These are phyloP conservation scores for Antheraea assamensis DNA, from an alignment of 2,888 invertebrate species.

Conservation along the genomic window DNA sequence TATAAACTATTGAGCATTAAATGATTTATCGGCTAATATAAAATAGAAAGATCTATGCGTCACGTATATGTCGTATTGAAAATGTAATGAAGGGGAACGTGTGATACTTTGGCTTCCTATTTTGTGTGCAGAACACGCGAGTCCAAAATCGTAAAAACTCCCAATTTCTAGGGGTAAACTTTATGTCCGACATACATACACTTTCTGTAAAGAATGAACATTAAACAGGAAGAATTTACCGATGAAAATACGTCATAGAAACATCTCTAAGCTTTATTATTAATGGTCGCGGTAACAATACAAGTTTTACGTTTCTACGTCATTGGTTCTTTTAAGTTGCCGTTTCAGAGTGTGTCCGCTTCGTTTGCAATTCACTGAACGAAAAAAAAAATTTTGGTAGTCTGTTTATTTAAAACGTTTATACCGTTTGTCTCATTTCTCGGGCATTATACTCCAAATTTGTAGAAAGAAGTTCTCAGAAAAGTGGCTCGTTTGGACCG, in stretches of 20 bases:
- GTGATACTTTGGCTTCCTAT: not conserved
- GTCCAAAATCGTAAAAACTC: constrained; percentile 49
- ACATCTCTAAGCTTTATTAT: not conserved
- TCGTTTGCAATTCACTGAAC: not conserved
- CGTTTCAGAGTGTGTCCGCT: not conserved
- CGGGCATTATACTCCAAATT: too few species aligned
- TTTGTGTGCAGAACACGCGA: constrained; percentile 20
- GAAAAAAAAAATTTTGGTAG: not conserved
- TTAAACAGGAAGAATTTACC: not conserved
- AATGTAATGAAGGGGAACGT: not conserved
- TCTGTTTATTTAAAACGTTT: too few species aligned
- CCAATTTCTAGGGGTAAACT: constrained; percentile 35
- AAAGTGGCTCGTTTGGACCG: too few species aligned
- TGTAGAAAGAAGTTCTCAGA: too few species aligned
- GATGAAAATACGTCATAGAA: not conserved
- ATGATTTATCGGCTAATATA: too few species aligned
- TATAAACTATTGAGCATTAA: not conserved
- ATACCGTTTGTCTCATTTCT: too few species aligned
- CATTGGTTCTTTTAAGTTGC: not conserved
- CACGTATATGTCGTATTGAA: not conserved
- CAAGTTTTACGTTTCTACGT: not conserved
- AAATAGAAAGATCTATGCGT: not conserved
- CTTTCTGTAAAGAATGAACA: not conserved
- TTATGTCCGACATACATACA: constrained; percentile 27
- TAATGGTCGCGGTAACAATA: not conserved